Conservation (phyloP, 2,113 vertebrate genomes). For the Platycercus adscitus region DNA sequence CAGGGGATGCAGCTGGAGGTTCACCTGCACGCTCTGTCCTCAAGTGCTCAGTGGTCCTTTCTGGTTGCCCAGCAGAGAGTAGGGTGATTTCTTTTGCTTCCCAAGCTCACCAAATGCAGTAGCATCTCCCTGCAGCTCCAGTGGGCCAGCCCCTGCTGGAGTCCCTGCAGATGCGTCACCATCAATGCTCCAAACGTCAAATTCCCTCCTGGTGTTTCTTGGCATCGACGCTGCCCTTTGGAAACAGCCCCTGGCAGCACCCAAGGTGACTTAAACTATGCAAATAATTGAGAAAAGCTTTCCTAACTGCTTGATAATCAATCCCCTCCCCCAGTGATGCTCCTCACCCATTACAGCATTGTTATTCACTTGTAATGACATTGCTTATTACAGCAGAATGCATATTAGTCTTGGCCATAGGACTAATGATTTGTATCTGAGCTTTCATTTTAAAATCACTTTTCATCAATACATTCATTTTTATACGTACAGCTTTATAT, state of each 20-base stretch:
- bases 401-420: constrained; percentile 57
- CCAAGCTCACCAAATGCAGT: not conserved
- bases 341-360: constrained; percentile 29
- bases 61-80: fast-evolving
- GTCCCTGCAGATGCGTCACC: not conserved
- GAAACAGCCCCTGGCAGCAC: not conserved
- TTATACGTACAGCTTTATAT: constrained; percentile 55
- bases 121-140: not conserved
- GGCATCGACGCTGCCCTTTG: not conserved
- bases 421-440: constrained; percentile 66
- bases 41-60: fast-evolving
- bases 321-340: constrained; percentile 12
- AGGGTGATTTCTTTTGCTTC: not conserved
- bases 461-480: constrained; percentile 60
- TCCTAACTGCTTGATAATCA: constrained; percentile 39
- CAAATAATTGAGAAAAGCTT: not conserved
- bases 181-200: not conserved
- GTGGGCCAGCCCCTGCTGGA: not conserved
- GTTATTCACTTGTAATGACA: constrained; percentile 61
- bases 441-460: constrained; percentile 62
- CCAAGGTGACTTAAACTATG: not conserved
- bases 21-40: fast-evolving
- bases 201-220: not conserved
- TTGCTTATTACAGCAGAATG: constrained; percentile 54
- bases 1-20: fast-evolving